These are phyloP conservation scores for Cephalotes varians DNA, from an alignment of 2,888 invertebrate species.

Conservation along the genomic window DNA sequence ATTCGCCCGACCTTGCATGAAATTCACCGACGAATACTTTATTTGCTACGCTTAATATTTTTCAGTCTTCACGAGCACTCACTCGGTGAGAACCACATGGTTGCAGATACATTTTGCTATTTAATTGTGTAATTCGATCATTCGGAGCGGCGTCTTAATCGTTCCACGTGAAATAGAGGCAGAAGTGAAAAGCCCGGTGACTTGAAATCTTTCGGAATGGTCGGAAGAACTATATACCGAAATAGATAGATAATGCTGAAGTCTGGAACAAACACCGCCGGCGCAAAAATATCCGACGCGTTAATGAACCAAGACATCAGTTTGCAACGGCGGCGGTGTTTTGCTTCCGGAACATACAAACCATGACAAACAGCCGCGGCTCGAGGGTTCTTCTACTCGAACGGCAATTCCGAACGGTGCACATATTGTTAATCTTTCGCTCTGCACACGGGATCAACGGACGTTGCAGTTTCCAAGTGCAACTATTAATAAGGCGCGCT, in stretches of 20 bases:
- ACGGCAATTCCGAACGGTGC: slow-evolving; percentile 37
- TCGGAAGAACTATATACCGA: no score
- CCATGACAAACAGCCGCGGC: slow-evolving; percentile 56
- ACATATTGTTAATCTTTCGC: slow-evolving; percentile 72
- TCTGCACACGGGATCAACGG: slow-evolving; percentile 36
- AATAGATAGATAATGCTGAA: background rate
- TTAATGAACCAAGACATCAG: slow-evolving; percentile 60
- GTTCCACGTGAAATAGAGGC: background rate
- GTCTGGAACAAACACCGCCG: background rate
- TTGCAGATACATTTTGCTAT: background rate
- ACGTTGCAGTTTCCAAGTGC: slow-evolving; percentile 69
- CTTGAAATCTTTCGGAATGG: background rate
- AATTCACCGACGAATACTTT: background rate
- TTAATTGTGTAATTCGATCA: slow-evolving; percentile 17
- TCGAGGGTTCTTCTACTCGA: slow-evolving; percentile 54
- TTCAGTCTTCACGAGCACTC: background rate
- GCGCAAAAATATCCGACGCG: slow-evolving; percentile 22
- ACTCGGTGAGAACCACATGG: background rate
- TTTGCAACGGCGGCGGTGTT: slow-evolving; percentile 7
- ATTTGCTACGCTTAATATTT: slow-evolving; percentile 4
- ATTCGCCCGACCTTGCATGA: background rate
- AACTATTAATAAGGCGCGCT: slow-evolving; percentile 74
- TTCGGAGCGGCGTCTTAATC: no score
- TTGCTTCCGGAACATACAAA: slow-evolving; percentile 31
- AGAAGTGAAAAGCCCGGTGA: background rate